Conservation (phyloP, 2,888 invertebrate species). For the Koerneria pararmatus region DNA sequence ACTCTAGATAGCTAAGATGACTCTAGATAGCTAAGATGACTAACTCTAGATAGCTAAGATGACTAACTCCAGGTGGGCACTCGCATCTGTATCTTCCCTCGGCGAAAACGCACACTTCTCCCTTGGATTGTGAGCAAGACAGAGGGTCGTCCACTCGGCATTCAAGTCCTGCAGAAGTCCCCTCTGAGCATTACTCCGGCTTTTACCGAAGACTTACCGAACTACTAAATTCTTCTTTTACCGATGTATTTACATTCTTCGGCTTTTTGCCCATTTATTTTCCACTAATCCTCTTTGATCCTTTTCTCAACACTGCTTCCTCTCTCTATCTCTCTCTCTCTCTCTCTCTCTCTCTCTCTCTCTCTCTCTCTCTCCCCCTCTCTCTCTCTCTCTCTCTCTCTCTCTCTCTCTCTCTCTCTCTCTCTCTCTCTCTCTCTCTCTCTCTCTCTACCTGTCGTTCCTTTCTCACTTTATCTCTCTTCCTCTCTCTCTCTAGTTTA, state of each 20-base stretch:
- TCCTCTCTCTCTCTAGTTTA: background rate
- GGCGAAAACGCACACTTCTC: conserved; percentile 53
- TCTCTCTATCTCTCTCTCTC: conserved; percentile 4
- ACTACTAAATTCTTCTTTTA: background rate
- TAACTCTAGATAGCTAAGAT: conserved; percentile 15
- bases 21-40: background rate
- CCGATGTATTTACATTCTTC: background rate
- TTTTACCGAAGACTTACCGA: background rate
- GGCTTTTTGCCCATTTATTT: background rate
- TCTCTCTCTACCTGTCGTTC: background rate
- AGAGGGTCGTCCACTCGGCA: conserved; percentile 56
- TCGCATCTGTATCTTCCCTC: conserved; percentile 49
- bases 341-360: conserved; percentile 1
- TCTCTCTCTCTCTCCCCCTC: background rate
- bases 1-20: background rate
- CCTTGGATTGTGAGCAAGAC: conserved; percentile 45
- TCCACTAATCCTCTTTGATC: background rate
- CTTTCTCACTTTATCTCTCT: background rate
- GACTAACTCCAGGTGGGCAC: conserved; percentile 41
- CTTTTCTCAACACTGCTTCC: conserved; percentile 9
- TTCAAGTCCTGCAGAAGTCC: conserved; percentile 35
- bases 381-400: background rate
- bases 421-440: conserved; percentile 1
- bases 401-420: background rate
- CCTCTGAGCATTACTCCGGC: background rate